phyloP scores from a whole-genome alignment of 1,140 invertebrate genomes.

The Batillaria attramentaria region DNA sequence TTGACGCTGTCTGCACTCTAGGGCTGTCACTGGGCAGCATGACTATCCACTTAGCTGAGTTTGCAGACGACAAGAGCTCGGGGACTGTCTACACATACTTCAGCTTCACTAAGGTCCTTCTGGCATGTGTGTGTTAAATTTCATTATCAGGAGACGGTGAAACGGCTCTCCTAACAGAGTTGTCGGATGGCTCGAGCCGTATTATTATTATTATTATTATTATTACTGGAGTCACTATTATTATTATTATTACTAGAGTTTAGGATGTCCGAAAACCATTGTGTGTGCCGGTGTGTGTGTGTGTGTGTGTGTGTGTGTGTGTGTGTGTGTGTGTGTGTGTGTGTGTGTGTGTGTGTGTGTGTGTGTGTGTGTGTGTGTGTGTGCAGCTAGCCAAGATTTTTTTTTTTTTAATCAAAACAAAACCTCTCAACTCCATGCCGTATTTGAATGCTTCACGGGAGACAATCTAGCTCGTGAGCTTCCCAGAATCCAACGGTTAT shows the following conservation, averaged over 20 bases:
- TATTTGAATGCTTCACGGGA: neutral
- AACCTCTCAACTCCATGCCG: neutral
- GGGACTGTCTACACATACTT: no score
- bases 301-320: neutral
- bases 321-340: neutral
- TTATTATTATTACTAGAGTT: neutral
- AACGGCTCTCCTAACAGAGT: no score
- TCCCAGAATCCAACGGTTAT: no score
- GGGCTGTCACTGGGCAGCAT: no score
- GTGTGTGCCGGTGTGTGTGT: neutral
- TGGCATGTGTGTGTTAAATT: neutral
- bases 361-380: conserved; percentile 2
- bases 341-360: neutral
- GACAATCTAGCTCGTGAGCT: no score
- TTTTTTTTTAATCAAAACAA: no score
- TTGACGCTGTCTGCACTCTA: no score
- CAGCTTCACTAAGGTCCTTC: neutral
- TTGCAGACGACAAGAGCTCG: no score
- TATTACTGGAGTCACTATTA: neutral
- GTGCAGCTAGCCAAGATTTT: neutral
- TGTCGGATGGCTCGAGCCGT: neutral
- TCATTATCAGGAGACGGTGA: neutral
- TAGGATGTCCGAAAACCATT: neutral
- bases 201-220: neutral
- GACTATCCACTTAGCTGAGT: no score